Conservation (phyloP, 1,140 invertebrate species). For the Pseudomyrmex gracilis region DNA sequence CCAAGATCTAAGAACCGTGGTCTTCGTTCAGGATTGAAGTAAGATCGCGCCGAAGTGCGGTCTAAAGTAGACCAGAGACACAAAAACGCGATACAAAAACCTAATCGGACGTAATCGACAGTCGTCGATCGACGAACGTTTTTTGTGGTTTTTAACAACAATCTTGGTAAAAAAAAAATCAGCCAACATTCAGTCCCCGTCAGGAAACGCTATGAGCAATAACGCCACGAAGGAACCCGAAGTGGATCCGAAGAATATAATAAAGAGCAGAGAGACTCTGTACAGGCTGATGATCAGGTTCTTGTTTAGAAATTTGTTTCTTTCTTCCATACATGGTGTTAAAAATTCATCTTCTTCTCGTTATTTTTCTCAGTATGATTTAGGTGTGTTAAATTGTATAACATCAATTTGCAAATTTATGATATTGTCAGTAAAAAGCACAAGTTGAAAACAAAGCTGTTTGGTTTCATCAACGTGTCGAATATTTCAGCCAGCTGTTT, state of each 20-base stretch:
- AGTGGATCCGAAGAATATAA: constrained; percentile 89
- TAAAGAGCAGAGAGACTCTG: constrained; percentile 93
- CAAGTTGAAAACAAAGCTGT: not conserved
- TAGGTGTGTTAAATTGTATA: not conserved
- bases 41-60: no score
- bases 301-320: constrained; percentile 59
- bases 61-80: no score
- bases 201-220: constrained; percentile 53
- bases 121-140: constrained; percentile 61
- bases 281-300: constrained; percentile 97
- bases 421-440: not conserved
- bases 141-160: constrained; percentile 43
- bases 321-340: not conserved
- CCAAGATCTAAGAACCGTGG: not conserved
- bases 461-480: not conserved
- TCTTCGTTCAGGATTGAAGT: no score
- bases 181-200: constrained; percentile 71
- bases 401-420: not conserved
- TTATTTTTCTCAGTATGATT: constrained; percentile 1
- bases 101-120: not conserved
- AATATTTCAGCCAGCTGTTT: constrained; percentile 92
- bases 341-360: not conserved
- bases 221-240: constrained; percentile 87
- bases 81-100: no score
- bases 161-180: constrained; percentile 18